Evolutionary conservation across 2,113 vertebrate genomes (phyloP).

Genomic region (Labeo catla): DNA sequence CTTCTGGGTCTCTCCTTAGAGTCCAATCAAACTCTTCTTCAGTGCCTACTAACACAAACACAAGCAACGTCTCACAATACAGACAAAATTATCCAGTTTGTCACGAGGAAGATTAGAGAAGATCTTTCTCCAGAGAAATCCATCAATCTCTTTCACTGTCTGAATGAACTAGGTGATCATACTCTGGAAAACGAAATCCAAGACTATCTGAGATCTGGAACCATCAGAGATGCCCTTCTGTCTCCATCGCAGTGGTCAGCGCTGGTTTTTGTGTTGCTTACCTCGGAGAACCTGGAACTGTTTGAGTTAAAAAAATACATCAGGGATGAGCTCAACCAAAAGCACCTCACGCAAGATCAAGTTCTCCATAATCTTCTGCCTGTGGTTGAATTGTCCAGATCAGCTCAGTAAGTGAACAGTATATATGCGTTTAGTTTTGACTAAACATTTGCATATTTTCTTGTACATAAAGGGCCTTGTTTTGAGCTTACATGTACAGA

Average conservation of each 20-base stretch:
- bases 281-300: slow-evolving; percentile 21
- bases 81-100: neutral
- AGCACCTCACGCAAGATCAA: neutral
- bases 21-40: slow-evolving; percentile 36
- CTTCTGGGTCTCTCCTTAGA: slow-evolving; percentile 43
- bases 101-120: slow-evolving; percentile 34
- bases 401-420: neutral
- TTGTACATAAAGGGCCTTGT: neutral
- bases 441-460: neutral
- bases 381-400: slow-evolving; percentile 27
- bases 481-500: neutral
- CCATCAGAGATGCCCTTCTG: neutral
- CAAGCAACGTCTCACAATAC: neutral
- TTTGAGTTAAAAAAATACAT: slow-evolving; percentile 37
- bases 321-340: neutral
- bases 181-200: slow-evolving; percentile 36
- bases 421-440: neutral
- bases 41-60: neutral
- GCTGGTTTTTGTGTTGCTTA: slow-evolving; percentile 49
- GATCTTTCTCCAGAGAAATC: neutral
- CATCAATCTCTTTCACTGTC: slow-evolving; percentile 48
- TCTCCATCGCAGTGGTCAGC: slow-evolving; percentile 31
- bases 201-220: neutral
- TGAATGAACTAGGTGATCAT: slow-evolving; percentile 43
- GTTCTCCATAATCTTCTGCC: slow-evolving; percentile 15